Percentiles rank a stretch among this genome's conserved stretches.
Evolutionary conservation across 1,140 invertebrate species (phyloP).

Genomic region (Drosophila lacertosa): DNA sequence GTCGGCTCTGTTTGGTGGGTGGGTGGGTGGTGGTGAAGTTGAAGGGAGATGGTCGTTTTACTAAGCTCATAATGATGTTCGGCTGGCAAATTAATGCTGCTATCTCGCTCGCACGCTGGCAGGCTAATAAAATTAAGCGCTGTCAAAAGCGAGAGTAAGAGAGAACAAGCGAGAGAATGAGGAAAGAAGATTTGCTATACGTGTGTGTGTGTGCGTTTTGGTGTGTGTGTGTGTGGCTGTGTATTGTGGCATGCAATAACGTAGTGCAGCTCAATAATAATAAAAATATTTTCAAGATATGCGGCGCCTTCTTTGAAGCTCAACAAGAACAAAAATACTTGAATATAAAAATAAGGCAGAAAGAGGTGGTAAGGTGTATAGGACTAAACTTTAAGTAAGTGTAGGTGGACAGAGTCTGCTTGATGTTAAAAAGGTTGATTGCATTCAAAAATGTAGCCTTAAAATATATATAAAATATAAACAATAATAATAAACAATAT

Average conservation of each 20-base stretch:
- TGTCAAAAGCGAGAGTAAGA: conserved; percentile 12
- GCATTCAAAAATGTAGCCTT: background rate
- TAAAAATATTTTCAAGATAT: conserved; percentile 74
- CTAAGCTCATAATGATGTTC: conserved; percentile 71
- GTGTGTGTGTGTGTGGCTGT: conserved; percentile 10
- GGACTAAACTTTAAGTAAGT: background rate
- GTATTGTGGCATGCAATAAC: conserved; percentile 47
- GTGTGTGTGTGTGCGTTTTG: conserved; percentile 1
- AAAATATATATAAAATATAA: too few relatives aligned
- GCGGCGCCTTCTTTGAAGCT: conserved; percentile 32
- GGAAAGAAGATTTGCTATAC: background rate
- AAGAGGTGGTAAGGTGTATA: background rate
- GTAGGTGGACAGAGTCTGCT: background rate
- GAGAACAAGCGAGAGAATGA: conserved; percentile 20
- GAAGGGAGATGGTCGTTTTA: conserved; percentile 11
- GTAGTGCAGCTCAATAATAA: conserved; percentile 59
- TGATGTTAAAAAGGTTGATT: background rate
- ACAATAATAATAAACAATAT: too few relatives aligned
- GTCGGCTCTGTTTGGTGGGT: conserved; percentile 19
- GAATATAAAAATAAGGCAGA: background rate
- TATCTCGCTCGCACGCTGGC: conserved; percentile 30
- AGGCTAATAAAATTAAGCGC: conserved; percentile 71
- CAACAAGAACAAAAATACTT: conserved; percentile 4
- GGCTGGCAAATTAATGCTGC: conserved; percentile 58
- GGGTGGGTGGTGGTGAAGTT: background rate